These are phyloP conservation scores for Pachyseris speciosa DNA, from an alignment of 64 coral and sea anemone species.

Conservation along the genomic window DNA sequence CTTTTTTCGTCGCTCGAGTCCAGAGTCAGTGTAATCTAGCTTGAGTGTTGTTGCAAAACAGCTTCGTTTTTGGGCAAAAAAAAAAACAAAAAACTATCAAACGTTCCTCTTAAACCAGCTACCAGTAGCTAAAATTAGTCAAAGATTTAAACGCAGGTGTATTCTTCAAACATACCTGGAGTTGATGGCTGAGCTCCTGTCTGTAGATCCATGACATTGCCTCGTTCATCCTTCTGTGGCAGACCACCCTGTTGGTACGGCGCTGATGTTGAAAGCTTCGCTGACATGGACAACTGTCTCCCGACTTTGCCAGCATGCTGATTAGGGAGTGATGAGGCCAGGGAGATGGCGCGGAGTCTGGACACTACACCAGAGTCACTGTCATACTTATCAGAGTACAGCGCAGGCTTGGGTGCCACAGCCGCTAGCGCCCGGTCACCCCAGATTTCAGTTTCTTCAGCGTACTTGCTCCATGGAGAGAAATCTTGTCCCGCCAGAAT, in stretches of 20 bases:
- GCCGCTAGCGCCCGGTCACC: conserved; percentile 76
- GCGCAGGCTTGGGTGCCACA: conserved; percentile 26
- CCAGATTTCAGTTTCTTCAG: conserved; percentile 93
- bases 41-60: too few relatives aligned
- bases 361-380: conserved; percentile 7
- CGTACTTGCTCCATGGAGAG: conserved; percentile 94
- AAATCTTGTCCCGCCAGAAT: conserved; percentile 76
- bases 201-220: neutral
- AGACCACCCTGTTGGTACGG: conserved; percentile 47
- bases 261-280: conserved; percentile 76
- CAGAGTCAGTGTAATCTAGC: too few relatives aligned
- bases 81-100: too few relatives aligned
- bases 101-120: too few relatives aligned
- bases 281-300: conserved; percentile 42
- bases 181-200: neutral
- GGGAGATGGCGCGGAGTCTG: conserved; percentile 49
- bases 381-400: conserved; percentile 29
- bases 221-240: conserved; percentile 12
- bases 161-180: neutral
- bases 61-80: too few relatives aligned
- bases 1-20: too few relatives aligned
- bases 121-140: neutral
- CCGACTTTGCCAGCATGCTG: conserved; percentile 1
- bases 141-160: neutral
- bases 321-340: conserved; percentile 22